A percentile compares a stretch with the other conserved stretches of the same genome.
These are phyloP conservation scores for Phrynosoma platyrhinos DNA, from an alignment of 2,113 vertebrate genomes.

Conservation along the genomic window DNA sequence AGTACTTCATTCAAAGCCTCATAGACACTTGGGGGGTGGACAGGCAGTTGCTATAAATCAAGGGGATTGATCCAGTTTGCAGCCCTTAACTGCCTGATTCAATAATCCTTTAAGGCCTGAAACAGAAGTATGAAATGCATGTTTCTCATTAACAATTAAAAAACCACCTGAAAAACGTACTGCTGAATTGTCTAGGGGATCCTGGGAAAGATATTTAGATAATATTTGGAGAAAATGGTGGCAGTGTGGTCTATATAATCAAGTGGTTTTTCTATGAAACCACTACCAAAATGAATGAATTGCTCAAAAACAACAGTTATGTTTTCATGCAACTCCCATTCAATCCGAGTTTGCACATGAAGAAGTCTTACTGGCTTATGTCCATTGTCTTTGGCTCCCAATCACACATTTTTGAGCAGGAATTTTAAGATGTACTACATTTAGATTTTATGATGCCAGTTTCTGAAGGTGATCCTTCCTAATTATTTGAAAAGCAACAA, in stretches of 20 bases:
- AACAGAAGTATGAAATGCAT: background rate
- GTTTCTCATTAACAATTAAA: background rate
- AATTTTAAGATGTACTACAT: conserved; percentile 29
- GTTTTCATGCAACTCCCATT: background rate
- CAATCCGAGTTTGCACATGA: background rate
- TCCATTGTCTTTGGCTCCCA: background rate
- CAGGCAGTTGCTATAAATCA: conserved; percentile 32
- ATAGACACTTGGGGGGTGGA: background rate
- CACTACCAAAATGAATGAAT: background rate
- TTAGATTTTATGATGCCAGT: conserved; percentile 5
- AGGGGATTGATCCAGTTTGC: conserved; percentile 33
- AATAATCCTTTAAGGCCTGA: conserved; percentile 32
- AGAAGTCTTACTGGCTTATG: background rate
- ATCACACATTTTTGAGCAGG: background rate
- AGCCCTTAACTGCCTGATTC: conserved; percentile 37
- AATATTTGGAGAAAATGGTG: background rate
- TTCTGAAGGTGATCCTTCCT: background rate
- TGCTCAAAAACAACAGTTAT: background rate
- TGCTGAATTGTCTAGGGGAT: background rate
- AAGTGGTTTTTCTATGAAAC: background rate
- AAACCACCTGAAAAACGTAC: background rate
- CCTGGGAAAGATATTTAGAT: background rate
- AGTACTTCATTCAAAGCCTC: conserved; percentile 27
- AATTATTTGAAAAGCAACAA: conserved; percentile 34
- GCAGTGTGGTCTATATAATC: background rate